Base-by-base conservation (phyloP, 2,797 vertebrate genomes). In the Echeneis naucrates region DNA sequence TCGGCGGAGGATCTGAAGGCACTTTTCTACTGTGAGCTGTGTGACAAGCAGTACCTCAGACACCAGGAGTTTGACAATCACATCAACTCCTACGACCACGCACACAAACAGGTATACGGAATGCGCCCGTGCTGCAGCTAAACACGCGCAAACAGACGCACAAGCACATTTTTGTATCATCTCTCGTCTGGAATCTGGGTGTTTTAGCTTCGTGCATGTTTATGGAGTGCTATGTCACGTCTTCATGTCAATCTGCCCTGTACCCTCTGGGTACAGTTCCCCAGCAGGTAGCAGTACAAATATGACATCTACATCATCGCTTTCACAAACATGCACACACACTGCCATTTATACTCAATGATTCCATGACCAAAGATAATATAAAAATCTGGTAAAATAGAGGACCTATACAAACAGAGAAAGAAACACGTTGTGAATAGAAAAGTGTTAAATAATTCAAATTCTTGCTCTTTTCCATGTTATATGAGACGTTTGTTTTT, bases 1-100 rank as follows among this genome's bases (percentile, higher is more conserved):
- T 95, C 96, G 68, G 91, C 95, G 81, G 97, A 97, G 87, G 96
- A 98, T 79, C 94, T 96, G 87, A 99, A 97, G 80, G 95, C 97
- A 17, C 96, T 97, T 86, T 98, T 98, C 94, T 99, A 98, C 92
- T 99, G 97, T 87, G 96, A 98, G 94, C 94, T 99, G 58, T 99
- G 97, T 90, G 96, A 98, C 93, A 99, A 99, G 89, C 97, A 99
- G 94, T 99, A 99, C 91, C 95, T 97, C 93, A 96, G 97, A 91
- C 97, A 99, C 92, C 96, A 98, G 82, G 97, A 99, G 85, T 99
- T 98, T 95, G 97, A 99, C 95, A 99, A 99, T 95, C 97, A 99
- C 92, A 99, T 99, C 92, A 99, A 99, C 95, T 99, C 97, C 83
- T 99, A 99, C 0, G 97, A 98, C 90, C 97, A 98, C 13, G 97